A percentile compares a stretch with the other conserved stretches of the same genome.
phyloP scores from a whole-genome alignment of 2,888 invertebrate species.

The Anodontia alba region DNA sequence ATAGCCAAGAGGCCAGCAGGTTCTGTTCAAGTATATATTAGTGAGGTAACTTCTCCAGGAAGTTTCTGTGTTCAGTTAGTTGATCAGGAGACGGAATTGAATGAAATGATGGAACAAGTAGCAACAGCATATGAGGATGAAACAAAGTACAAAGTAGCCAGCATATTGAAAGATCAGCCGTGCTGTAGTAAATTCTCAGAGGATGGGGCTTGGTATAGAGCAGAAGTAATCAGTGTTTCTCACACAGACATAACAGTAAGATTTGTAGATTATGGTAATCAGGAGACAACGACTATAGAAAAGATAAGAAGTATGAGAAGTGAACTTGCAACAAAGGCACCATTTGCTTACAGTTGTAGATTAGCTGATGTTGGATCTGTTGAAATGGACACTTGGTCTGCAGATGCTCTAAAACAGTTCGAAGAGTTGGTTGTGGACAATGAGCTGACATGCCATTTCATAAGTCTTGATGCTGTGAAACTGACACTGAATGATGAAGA shows the following conservation, averaged over 20 bases:
- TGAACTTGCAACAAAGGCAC: constrained; percentile 67
- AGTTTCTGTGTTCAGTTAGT: constrained; percentile 70
- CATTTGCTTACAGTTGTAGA: constrained; percentile 75
- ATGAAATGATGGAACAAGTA: constrained; percentile 57
- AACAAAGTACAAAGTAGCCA: background rate
- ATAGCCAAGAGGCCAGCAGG: constrained; percentile 17
- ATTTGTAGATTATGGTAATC: constrained; percentile 83
- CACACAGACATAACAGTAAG: constrained; percentile 60
- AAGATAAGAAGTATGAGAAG: constrained; percentile 69
- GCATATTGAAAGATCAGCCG: constrained; percentile 48
- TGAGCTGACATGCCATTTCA: constrained; percentile 65
- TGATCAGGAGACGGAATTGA: constrained; percentile 56
- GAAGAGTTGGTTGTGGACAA: constrained; percentile 67
- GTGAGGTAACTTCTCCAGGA: constrained; percentile 73
- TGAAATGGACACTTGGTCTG: constrained; percentile 63
- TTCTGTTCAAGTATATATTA: constrained; percentile 60
- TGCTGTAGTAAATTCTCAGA: constrained; percentile 75
- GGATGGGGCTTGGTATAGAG: constrained; percentile 78
- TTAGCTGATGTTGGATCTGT: constrained; percentile 65
- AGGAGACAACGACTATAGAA: constrained; percentile 64
- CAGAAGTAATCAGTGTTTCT: constrained; percentile 59
- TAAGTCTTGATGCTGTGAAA: constrained; percentile 46
- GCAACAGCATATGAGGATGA: constrained; percentile 34
- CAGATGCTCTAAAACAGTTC: constrained; percentile 65
- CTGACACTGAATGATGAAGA: constrained; percentile 55